A percentile compares a stretch with the other conserved stretches of the same genome.
phyloP scores from a whole-genome alignment of 2,888 invertebrate species.

The Thera britannica region DNA sequence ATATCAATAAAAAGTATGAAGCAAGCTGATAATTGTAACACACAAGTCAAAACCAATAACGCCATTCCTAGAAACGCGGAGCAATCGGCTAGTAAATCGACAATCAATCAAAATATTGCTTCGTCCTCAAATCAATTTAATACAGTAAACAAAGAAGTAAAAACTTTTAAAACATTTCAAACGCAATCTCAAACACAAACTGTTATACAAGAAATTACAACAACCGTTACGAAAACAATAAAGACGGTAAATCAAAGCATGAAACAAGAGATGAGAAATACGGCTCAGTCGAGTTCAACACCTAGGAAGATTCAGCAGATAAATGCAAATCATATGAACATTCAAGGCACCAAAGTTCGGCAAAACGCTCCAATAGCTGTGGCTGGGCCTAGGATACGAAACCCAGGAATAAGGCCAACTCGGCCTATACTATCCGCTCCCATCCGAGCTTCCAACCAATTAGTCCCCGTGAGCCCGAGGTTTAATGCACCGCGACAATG shows the following conservation, averaged over 20 bases:
- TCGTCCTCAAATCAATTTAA: conserved; percentile 62
- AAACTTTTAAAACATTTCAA: conserved; percentile 73
- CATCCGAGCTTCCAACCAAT: conserved; percentile 55
- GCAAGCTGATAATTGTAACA: conserved; percentile 42
- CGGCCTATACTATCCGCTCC: conserved; percentile 41
- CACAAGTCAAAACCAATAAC: conserved; percentile 25
- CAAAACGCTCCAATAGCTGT: conserved; percentile 51
- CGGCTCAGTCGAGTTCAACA: conserved; percentile 48
- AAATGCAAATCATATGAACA: conserved; percentile 50
- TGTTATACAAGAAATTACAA: conserved; percentile 78
- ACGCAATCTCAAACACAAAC: conserved; percentile 73
- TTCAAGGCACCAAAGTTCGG: conserved; percentile 61
- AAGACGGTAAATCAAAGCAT: conserved; percentile 74
- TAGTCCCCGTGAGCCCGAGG: conserved; percentile 57
- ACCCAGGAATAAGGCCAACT: conserved; percentile 48
- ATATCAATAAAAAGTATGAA: conserved; percentile 53
- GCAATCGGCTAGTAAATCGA: conserved; percentile 37
- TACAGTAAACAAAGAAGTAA: conserved; percentile 69
- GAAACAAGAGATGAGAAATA: conserved; percentile 66
- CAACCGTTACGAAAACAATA: conserved; percentile 79
- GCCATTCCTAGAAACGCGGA: conserved; percentile 35
- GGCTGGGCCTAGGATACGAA: conserved; percentile 31
- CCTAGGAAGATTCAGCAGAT: conserved; percentile 54
- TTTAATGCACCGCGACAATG: conserved; percentile 47
- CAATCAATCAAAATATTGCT: conserved; percentile 54